Evolutionary conservation across 1,140 invertebrate species (phyloP).

Genomic region (Ptiloglossa arizonensis): DNA sequence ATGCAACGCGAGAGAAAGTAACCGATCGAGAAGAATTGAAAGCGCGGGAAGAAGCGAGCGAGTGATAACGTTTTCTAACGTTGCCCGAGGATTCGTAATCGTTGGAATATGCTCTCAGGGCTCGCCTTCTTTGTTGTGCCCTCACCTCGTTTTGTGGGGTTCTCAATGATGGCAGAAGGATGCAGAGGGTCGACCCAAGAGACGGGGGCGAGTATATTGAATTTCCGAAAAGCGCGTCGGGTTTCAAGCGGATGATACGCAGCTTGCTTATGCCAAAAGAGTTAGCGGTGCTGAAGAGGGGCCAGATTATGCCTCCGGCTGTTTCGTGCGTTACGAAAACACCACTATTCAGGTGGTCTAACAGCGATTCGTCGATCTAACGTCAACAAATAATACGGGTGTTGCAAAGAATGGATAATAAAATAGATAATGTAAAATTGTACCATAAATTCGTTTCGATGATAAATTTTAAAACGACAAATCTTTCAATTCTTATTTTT

Average conservation of each 20-base stretch:
- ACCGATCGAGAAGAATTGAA: conserved; percentile 15
- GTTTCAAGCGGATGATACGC: conserved; percentile 73
- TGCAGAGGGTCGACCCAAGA: conserved; percentile 34
- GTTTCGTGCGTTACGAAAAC: conserved; percentile 59
- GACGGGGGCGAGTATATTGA: conserved; percentile 71
- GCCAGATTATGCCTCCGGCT: conserved; percentile 34
- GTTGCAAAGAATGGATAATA: too few species aligned
- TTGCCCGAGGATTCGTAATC: conserved; percentile 58
- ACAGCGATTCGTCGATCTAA: background rate
- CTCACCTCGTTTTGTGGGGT: conserved; percentile 36
- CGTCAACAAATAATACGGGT: too few species aligned
- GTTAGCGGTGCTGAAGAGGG: conserved; percentile 54
- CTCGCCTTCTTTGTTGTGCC: conserved; percentile 61
- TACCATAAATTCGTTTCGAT: too few species aligned
- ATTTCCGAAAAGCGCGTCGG: conserved; percentile 76
- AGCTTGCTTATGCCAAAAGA: conserved; percentile 64
- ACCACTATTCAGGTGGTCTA: background rate
- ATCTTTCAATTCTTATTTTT: too few species aligned
- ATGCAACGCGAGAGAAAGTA: background rate
- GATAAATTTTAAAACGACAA: too few species aligned
- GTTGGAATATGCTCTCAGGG: conserved; percentile 57
- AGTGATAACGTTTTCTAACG: background rate
- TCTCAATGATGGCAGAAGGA: conserved; percentile 38
- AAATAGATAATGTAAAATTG: too few species aligned
- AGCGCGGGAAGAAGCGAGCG: background rate